phyloP scores from a whole-genome alignment of 23 tunicate genomes.

The Trididemnum nubilum region DNA sequence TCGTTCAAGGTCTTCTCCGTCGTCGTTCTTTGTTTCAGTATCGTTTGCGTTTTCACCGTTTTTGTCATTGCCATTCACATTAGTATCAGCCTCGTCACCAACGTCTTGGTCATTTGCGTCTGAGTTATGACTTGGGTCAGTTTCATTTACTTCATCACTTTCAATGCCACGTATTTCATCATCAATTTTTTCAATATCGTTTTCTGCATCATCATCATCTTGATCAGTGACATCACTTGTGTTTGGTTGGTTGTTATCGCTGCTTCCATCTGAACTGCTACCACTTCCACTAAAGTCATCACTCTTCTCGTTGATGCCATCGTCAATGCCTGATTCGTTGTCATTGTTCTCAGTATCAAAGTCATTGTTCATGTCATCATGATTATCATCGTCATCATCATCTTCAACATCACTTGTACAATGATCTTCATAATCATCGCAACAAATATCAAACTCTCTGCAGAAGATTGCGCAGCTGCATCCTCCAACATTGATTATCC shows the following conservation, averaged over 20 bases:
- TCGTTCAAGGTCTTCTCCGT: not conserved
- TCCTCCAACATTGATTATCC: not conserved
- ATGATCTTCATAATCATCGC: slow-evolving; percentile 7
- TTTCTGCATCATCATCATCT: slow-evolving; percentile 23
- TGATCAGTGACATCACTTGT: not conserved
- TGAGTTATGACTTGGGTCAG: not conserved
- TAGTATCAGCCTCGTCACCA: not conserved
- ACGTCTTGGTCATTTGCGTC: not conserved
- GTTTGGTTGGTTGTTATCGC: not conserved
- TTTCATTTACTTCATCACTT: not conserved
- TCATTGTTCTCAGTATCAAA: slow-evolving; percentile 23
- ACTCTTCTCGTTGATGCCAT: not conserved
- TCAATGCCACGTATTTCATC: slow-evolving; percentile 3
- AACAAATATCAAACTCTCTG: not conserved
- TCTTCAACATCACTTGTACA: not conserved
- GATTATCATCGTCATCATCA: not conserved
- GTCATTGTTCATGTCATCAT: not conserved
- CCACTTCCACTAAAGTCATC: not conserved
- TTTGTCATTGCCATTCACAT: not conserved
- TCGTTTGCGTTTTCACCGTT: not conserved
- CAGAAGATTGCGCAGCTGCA: not conserved
- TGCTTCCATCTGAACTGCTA: not conserved
- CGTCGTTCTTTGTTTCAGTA: not conserved
- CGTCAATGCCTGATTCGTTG: slow-evolving; percentile 4
- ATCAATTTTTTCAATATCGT: slow-evolving; percentile 5